phyloP scores from a whole-genome alignment of 2,113 vertebrate species.

The Talpa occidentalis region DNA sequence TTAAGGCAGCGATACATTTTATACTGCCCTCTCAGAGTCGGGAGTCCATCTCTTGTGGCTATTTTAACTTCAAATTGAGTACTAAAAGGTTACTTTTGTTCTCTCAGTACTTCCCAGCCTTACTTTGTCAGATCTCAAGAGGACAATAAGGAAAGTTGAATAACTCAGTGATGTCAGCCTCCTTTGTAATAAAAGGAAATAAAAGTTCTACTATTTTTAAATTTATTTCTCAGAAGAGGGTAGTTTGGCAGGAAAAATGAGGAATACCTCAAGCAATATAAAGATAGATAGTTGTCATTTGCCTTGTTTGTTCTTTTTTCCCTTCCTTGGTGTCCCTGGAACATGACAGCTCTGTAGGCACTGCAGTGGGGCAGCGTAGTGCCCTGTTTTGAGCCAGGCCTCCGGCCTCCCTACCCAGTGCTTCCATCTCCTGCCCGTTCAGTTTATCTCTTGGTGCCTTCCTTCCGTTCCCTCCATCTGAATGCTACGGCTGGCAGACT shows the following conservation, averaged over 20 bases:
- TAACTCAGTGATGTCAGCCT: conserved; percentile 49
- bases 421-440: not conserved
- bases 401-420: not conserved
- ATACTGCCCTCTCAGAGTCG: not conserved
- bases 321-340: not conserved
- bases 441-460: not conserved
- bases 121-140: conserved; percentile 60
- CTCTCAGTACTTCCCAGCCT: conserved; percentile 52
- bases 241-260: conserved; percentile 53
- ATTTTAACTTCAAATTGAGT: not conserved
- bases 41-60: conserved; percentile 8
- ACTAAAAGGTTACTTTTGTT: conserved; percentile 48
- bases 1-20: conserved; percentile 12
- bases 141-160: conserved; percentile 63
- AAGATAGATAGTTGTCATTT: not conserved
- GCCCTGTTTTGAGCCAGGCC: not conserved
- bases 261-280: not conserved
- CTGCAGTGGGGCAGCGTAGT: not conserved
- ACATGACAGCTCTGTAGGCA: not conserved
- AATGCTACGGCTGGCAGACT: not conserved
- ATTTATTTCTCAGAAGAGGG: conserved; percentile 59
- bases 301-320: not conserved
- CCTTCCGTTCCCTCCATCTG: not conserved
- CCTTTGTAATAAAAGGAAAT: conserved; percentile 66
- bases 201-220: conserved; percentile 58